Evolutionary conservation across 2,888 invertebrate genomes (phyloP), one percentile per base, ranked within the genome.

Genomic region (Trilocha varians): DNA sequence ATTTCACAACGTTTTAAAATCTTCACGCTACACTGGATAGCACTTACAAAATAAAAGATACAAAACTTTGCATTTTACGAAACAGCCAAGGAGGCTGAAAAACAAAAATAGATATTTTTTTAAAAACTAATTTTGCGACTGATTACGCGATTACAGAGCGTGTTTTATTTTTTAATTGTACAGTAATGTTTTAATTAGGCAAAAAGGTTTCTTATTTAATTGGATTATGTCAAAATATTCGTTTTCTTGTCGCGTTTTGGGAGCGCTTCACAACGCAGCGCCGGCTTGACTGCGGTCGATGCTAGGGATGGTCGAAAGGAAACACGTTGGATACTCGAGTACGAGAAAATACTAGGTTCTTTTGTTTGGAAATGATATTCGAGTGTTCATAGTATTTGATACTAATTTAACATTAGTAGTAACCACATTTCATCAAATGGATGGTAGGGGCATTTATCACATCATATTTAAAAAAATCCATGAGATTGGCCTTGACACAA

Each of bases 1-100:
- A 50, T 54, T 49, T 62, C 60, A 64, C 59, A 53, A 54, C 42
- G 41, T 45, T 41, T 36, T 43, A 25, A 38, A 35, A 42, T 42
- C 48, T 65, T 65, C 57, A 68, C 66, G 68, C 62, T 59, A 51
- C 44, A 56, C 44, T 56, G 57, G 49, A 39, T 32, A 47, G 25
- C 51, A 50, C 53, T 51, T 47, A 45, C 43, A 39, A 45, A 54
- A 50, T 43, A 54, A 62, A 51, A 50, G 51, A 47, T 41, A 47
- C 45, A 49, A 55, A 60, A 70, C 61, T 52, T 43, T 52, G 62
- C 59, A 61, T 62, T 65, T 77, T 70, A 71, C 78, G 61, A 70
- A 70, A 78, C 64, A 72, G 78, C 78, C 80, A 78, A 73, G 65
- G 72, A 71, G 70, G 73, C 72, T 76, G 65, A 69, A 65, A 71